Evolutionary conservation across 2,797 vertebrate genomes (phyloP), one percentile per base, ranked within the genome.

Genomic region (Gallinago nigripennis): DNA sequence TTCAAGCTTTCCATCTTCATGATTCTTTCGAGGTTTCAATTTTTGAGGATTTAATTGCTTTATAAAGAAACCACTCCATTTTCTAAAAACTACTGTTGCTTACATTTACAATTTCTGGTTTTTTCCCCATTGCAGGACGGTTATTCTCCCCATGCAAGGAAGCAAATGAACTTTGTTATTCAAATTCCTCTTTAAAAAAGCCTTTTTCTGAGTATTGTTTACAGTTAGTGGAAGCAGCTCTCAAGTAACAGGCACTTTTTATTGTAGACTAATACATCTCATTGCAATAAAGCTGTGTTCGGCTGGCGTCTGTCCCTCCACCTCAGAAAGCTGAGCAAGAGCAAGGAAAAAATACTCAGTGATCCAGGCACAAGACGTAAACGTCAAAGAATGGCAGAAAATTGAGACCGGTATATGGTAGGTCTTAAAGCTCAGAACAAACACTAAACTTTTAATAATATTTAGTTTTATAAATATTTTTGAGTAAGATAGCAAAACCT

Each of bases 401-500:
- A 56, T 9, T 9, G 25, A 79, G 35, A 82, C 25, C 30, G n/a
- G 12, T 17, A 4, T 3, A 54, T 45, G 48, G 58, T 39, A 39
- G n/a, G 3, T 80, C 48, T 81, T 46, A 86, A 30, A 83, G 50
- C n/a, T 81, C 56, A 78, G 57, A 86, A 75, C 27, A 85, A 82
- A 64, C 19, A 79, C 46, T 24, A 70, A 65, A 24, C 37, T 79
- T 63, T 71, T 76, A 3, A 58, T 9, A 76, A 51, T 54, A 46
- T 41, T 60, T 76, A 28, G 45, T 57, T 68, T 73, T 57, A 69
- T 31, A 48, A 48, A 16, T 64, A 57, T 65, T 82, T 91, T 56
- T 65, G n/a, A 86, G 65, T 69, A 92, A 81, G 41, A 82, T 17
- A 89, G 37, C n/a, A 90, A 94, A 93, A 78, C 56, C 58, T 88